phyloP scores from a whole-genome alignment of 2,113 vertebrate species.

The Octodon degus region DNA sequence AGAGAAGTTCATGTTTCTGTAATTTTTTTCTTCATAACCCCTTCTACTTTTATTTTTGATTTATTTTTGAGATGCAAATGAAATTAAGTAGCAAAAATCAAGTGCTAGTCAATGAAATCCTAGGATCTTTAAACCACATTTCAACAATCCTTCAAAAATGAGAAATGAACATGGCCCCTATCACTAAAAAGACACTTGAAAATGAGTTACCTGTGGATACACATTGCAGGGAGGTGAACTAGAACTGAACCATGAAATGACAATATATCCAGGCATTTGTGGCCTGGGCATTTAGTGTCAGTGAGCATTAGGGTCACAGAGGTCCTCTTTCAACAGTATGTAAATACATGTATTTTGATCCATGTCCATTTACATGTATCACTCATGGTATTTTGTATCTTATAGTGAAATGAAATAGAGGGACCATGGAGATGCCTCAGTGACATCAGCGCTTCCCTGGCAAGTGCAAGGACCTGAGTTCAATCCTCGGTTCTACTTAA shows the following conservation, averaged over 20 bases:
- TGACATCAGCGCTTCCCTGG: no score
- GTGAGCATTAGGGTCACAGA: background rate
- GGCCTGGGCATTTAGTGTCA: background rate
- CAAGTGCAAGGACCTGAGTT: no score
- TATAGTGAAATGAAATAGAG: background rate
- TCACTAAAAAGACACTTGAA: background rate
- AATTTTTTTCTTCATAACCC: background rate
- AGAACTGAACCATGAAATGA: no score
- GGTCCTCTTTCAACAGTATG: background rate
- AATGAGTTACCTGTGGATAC: background rate
- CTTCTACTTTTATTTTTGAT: background rate
- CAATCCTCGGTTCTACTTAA: no score
- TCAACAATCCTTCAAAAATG: background rate
- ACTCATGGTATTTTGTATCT: constrained; percentile 6
- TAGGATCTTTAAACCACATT: background rate
- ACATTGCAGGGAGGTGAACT: background rate
- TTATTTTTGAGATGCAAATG: constrained; percentile 27
- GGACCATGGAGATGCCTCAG: no score
- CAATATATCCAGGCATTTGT: background rate
- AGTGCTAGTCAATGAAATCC: background rate
- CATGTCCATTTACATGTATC: background rate
- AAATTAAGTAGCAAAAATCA: background rate
- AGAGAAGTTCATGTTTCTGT: background rate
- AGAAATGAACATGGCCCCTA: background rate
- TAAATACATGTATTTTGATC: background rate